These are phyloP conservation scores for Hemicentrotus pulcherrimus DNA, from an alignment of 35 echinoderm and acorn worm genomes.

Conservation along the genomic window DNA sequence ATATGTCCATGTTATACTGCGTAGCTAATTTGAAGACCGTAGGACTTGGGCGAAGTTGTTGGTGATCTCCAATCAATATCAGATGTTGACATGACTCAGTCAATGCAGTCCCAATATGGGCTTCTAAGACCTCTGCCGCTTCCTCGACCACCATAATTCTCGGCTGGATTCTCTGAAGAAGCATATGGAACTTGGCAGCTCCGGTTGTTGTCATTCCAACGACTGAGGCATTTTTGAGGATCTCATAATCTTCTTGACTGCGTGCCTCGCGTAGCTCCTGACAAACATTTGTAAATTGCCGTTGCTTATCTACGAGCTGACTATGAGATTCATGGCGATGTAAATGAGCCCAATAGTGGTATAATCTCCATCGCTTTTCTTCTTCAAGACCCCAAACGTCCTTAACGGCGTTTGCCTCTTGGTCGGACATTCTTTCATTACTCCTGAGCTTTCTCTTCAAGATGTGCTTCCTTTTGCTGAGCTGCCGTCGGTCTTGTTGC, in stretches of 20 bases:
- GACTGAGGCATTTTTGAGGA: slow-evolving; percentile 63
- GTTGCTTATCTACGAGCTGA: slow-evolving; percentile 35
- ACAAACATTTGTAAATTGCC: slow-evolving; percentile 1
- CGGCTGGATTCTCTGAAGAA: slow-evolving; percentile 75
- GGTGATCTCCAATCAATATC: slow-evolving; percentile 92
- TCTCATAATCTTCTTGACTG: slow-evolving; percentile 72
- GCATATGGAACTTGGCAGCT: slow-evolving; percentile 70
- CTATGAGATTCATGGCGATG: slow-evolving; percentile 38
- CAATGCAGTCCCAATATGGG: slow-evolving; percentile 80
- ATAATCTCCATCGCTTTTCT: slow-evolving; percentile 64
- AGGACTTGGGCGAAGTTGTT: slow-evolving; percentile 93
- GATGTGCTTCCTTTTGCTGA: slow-evolving; percentile 29
- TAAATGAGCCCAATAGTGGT: slow-evolving; percentile 66
- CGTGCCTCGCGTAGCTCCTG: slow-evolving; percentile 67
- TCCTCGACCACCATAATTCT: slow-evolving; percentile 91
- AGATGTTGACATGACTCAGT: slow-evolving; percentile 88
- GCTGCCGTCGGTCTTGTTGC: slow-evolving; percentile 26
- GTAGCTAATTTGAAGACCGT: slow-evolving; percentile 79
- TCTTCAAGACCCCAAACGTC: slow-evolving; percentile 62
- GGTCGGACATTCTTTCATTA: slow-evolving; percentile 62
- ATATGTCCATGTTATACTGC: slow-evolving; percentile 76
- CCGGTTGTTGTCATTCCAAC: slow-evolving; percentile 97
- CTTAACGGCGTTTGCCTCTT: slow-evolving; percentile 46
- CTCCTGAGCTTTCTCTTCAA: slow-evolving; percentile 56
- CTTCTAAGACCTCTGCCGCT: slow-evolving; percentile 94